Percentiles rank a stretch among this genome's conserved stretches.
phyloP scores from a whole-genome alignment of 2,888 invertebrate species.

The Myopa tessellatipennis region DNA sequence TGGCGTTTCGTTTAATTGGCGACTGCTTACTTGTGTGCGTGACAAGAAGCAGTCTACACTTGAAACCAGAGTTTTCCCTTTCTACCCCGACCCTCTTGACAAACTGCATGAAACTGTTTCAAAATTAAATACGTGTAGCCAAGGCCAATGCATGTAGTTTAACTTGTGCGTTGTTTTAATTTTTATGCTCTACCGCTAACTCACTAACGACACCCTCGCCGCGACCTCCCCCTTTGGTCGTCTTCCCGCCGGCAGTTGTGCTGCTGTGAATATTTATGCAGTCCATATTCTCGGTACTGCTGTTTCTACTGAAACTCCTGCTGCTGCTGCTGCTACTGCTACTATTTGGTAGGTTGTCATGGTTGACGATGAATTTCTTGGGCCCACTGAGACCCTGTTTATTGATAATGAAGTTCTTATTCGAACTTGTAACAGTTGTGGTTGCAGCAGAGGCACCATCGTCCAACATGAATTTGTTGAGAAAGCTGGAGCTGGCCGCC shows the following conservation, averaged over 20 bases:
- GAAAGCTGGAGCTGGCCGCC: slow-evolving; percentile 51
- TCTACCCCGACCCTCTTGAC: too few species aligned
- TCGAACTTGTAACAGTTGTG: slow-evolving; percentile 39
- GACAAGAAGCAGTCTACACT: too few species aligned
- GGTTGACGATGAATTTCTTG: slow-evolving; percentile 59
- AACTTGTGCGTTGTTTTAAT: neutral
- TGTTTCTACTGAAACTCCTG: slow-evolving; percentile 23
- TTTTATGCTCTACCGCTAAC: slow-evolving; percentile 7
- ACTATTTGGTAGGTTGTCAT: slow-evolving; percentile 52
- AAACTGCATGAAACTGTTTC: too few species aligned
- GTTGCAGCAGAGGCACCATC: slow-evolving; percentile 44
- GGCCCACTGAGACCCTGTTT: slow-evolving; percentile 59
- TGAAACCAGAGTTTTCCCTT: too few species aligned
- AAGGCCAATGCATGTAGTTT: too few species aligned
- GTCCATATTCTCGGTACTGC: slow-evolving; percentile 26
- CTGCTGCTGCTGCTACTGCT: slow-evolving; percentile 3
- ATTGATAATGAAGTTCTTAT: slow-evolving; percentile 60
- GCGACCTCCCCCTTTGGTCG: neutral
- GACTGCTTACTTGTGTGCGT: too few species aligned
- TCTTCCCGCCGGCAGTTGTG: neutral
- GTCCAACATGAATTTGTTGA: slow-evolving; percentile 41
- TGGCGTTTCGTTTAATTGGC: too few species aligned
- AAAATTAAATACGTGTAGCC: too few species aligned
- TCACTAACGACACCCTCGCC: neutral
- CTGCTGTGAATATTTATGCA: slow-evolving; percentile 1